Percentiles rank a stretch among this genome's conserved stretches.
These are phyloP conservation scores for Eunapius fragilis DNA, from an alignment of 37 sponge, comb jelly and placozoan genomes.

Conservation along the genomic window DNA sequence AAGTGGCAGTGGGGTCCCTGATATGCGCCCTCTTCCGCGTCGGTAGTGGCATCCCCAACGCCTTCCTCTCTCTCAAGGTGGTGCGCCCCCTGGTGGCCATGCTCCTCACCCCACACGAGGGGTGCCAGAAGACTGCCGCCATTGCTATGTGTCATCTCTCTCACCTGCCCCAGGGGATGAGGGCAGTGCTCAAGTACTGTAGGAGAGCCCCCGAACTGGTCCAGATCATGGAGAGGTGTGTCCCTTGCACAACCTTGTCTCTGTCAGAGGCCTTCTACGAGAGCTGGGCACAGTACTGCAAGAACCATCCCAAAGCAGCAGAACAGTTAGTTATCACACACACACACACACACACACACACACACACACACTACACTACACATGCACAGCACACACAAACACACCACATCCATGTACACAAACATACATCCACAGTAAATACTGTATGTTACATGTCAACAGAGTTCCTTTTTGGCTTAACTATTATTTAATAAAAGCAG, in stretches of 20 bases:
- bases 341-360: slow-evolving; percentile 21
- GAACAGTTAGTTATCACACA: slow-evolving; percentile 7
- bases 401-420: slow-evolving; percentile 29
- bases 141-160: slow-evolving; percentile 29
- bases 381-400: too few relatives aligned
- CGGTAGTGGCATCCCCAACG: neutral
- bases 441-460: too few relatives aligned
- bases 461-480: too few relatives aligned
- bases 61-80: slow-evolving; percentile 3
- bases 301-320: slow-evolving; percentile 5
- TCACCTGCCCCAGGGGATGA: neutral
- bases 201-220: neutral
- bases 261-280: slow-evolving; percentile 9
- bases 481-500: too few relatives aligned
- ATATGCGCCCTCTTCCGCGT: slow-evolving; percentile 21
- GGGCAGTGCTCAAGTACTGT: slow-evolving; percentile 21
- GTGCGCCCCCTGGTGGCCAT: neutral
- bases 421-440: neutral
- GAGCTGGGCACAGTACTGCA: slow-evolving; percentile 20
- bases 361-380: too few relatives aligned
- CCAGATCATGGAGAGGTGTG: neutral
- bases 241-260: neutral
- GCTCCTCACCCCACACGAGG: slow-evolving; percentile 2
- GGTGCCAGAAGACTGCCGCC: slow-evolving; percentile 21
- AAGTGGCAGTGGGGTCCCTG: slow-evolving; percentile 16